Evolutionary conservation across 2,797 vertebrate species (phyloP), one percentile per base, ranked within the genome.

Genomic region (Dromococcyx pavoninus): DNA sequence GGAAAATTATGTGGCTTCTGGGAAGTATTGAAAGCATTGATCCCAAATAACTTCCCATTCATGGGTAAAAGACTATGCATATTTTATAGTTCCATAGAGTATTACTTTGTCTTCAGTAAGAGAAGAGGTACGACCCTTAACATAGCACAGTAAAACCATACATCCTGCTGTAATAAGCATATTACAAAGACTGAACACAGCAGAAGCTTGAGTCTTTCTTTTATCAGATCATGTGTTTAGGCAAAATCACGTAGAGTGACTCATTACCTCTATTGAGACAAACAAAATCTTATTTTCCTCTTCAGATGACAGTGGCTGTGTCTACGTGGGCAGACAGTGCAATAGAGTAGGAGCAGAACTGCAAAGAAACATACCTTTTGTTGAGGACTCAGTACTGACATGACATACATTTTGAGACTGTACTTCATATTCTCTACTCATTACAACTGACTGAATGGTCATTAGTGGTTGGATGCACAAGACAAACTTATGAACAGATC

Each of bases 1-100:
- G 65, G 84, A 95, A 94, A 89, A 91, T 86, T 70, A 78, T 81
- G 77, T 70, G 87, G 82, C 90, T 96, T 96, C 77, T 91, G 86
- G 90, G 85, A 93, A 94, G 92, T 32, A 62, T 30, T 75, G 58
- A 95, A 85, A 79, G 54, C 75, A 77, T 23, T 75, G 86, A 89
- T 95, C 82, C 91, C 76, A 94, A 89, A 91, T 71, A 93, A 74
- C 73, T 84, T 77, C 7, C 30, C 64, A 89, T 81, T 93, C 84
- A 70, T 15, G 39, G 37, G 23, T 86, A 94, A 90, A 93, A 93
- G 74, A 44, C 53, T 85, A 43, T 27, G 62, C 66, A 84, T 35
- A 23, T 74, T 95, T 93, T 84, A 89, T 28, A 78, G 83, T 48
- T 77, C 89, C 7, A 0, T 8, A 46, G 92, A 92, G 88, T 9